These are phyloP conservation scores for Podiceps cristatus DNA, from an alignment of 2,113 vertebrate genomes.

Conservation along the genomic window DNA sequence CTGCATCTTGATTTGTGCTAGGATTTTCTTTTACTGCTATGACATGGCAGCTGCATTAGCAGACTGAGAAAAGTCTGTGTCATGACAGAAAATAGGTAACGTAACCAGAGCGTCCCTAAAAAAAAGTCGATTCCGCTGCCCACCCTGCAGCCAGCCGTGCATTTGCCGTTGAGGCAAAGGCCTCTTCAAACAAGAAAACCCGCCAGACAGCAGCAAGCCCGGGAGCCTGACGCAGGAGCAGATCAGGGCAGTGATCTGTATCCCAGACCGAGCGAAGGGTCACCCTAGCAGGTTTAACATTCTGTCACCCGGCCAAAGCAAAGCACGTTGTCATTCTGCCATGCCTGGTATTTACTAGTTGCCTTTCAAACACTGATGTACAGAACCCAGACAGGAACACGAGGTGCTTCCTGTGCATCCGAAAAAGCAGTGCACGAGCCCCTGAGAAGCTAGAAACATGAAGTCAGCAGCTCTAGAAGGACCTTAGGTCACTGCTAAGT, in stretches of 20 bases:
- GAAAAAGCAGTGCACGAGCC: not conserved
- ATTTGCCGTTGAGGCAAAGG: not conserved
- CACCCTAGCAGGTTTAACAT: not conserved
- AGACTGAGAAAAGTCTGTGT: not conserved
- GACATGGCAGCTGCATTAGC: not conserved
- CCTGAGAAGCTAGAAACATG: not conserved
- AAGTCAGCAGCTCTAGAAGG: conserved; percentile 23
- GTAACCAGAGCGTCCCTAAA: not conserved
- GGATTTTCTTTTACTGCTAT: not conserved
- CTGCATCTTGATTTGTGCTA: not conserved
- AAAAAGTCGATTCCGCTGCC: not conserved
- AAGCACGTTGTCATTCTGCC: not conserved
- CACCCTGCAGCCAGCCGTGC: rapidly evolving
- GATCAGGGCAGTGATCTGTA: not conserved
- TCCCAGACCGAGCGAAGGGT: not conserved
- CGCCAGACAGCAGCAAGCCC: not conserved
- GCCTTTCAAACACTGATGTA: conserved; percentile 1
- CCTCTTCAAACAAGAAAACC: not conserved
- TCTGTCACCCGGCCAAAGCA: not conserved
- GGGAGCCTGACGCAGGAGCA: not conserved
- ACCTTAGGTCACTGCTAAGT: conserved; percentile 72
- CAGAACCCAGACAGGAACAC: not conserved
- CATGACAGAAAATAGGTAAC: not conserved
- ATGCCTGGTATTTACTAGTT: conserved; percentile 49
- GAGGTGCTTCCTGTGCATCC: conserved; percentile 29